phyloP scores from a whole-genome alignment of 2,113 vertebrate species.

The Aegotheles bennettii region DNA sequence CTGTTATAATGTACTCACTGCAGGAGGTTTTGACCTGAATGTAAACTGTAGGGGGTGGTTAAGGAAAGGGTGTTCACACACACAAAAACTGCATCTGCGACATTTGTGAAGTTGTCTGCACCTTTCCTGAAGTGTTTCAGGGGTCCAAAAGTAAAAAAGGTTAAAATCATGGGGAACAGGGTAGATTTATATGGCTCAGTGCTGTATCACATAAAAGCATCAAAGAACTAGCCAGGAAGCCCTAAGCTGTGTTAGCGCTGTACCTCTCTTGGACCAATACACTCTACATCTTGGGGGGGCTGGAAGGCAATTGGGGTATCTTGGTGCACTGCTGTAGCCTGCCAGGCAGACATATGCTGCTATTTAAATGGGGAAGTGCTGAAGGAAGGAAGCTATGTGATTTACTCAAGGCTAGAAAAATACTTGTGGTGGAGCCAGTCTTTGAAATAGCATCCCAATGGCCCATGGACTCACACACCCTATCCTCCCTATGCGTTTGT shows the following conservation, averaged over 20 bases:
- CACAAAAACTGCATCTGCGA: background rate
- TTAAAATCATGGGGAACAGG: background rate
- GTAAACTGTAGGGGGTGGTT: background rate
- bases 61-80: background rate
- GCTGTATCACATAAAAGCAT: background rate
- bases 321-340: background rate
- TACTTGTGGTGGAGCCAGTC: background rate
- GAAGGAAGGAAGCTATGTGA: background rate
- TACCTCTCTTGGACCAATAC: background rate
- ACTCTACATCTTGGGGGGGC: background rate
- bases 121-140: background rate
- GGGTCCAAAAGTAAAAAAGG: background rate
- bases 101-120: background rate
- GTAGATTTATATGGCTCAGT: background rate
- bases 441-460: background rate
- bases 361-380: background rate
- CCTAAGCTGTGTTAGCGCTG: background rate
- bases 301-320: background rate
- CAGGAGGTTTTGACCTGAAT: background rate
- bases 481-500: fast-evolving
- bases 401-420: background rate
- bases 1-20: background rate
- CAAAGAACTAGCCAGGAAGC: background rate
- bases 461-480: background rate
- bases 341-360: background rate